Percentiles rank a stretch among this genome's conserved stretches.
Evolutionary conservation across 1,140 invertebrate species (phyloP).

Genomic region (Copidosoma floridanum): DNA sequence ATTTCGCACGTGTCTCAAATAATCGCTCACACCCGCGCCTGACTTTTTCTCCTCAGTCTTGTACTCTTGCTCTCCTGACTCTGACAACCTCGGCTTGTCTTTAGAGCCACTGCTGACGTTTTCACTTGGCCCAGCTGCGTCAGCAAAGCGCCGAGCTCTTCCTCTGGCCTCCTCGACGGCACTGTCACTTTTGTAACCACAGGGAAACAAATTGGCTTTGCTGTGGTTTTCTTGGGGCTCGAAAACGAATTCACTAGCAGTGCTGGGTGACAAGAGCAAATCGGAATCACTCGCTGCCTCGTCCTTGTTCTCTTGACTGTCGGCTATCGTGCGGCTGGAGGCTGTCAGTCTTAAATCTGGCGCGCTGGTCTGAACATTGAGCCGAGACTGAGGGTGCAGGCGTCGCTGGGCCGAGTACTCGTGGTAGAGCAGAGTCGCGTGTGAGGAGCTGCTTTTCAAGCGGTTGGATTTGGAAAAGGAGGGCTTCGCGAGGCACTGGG

Average conservation of each 20-base stretch:
- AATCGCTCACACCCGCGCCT: slow-evolving; percentile 41
- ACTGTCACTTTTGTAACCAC: neutral
- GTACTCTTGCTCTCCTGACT: slow-evolving; percentile 28
- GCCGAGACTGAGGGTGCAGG: slow-evolving; percentile 26
- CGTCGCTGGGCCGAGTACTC: neutral
- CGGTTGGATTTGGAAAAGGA: slow-evolving; percentile 36
- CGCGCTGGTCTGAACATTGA: slow-evolving; percentile 37
- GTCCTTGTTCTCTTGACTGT: slow-evolving; percentile 14
- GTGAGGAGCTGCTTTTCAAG: slow-evolving; percentile 10
- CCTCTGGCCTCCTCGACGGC: slow-evolving; percentile 17
- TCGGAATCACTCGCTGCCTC: slow-evolving; percentile 31
- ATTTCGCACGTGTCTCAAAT: slow-evolving; percentile 35
- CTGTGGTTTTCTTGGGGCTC: slow-evolving; percentile 40
- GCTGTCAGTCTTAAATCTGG: slow-evolving; percentile 34
- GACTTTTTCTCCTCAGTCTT: slow-evolving; percentile 22
- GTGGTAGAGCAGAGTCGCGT: slow-evolving; percentile 30
- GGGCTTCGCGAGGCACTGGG: slow-evolving; percentile 35
- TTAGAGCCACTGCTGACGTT: no score
- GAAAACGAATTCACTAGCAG: slow-evolving; percentile 48
- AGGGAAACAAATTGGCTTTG: slow-evolving; percentile 38
- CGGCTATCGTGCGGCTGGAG: slow-evolving; percentile 15
- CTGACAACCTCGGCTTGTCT: no score
- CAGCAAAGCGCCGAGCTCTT: no score
- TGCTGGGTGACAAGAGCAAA: slow-evolving; percentile 36
- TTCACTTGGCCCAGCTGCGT: no score